Evolutionary conservation across 2,113 vertebrate genomes (phyloP).

Genomic region (Gyps fulvus): DNA sequence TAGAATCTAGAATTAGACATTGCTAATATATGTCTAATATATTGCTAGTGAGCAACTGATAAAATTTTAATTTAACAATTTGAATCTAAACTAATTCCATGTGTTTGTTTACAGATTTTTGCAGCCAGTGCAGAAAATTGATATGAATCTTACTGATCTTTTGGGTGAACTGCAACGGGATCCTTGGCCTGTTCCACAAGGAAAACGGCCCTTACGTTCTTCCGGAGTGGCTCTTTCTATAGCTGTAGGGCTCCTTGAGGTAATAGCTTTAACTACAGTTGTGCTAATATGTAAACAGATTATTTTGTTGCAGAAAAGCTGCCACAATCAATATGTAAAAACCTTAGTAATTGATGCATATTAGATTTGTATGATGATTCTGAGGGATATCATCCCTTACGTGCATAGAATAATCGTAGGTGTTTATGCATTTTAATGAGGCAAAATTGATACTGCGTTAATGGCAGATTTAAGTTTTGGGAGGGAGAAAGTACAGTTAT

Average conservation of each 20-base stretch:
- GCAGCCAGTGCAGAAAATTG: conserved; percentile 95
- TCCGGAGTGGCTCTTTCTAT: conserved; percentile 95
- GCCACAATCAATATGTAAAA: neutral
- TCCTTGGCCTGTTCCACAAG: conserved; percentile 96
- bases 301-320: neutral
- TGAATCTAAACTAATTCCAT: neutral
- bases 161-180: conserved; percentile 94
- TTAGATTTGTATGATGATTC: neutral
- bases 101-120: conserved; percentile 81
- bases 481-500: neutral
- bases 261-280: conserved; percentile 42
- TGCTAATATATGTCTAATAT: neutral
- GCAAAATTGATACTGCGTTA: neutral
- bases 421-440: neutral
- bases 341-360: neutral
- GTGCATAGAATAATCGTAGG: accelerated
- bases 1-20: neutral
- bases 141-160: conserved; percentile 98
- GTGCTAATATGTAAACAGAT: neutral
- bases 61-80: neutral
- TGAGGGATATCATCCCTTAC: neutral
- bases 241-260: conserved; percentile 94
- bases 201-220: conserved; percentile 91
- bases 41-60: neutral
- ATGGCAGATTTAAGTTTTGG: neutral